Evolutionary conservation across 1,140 invertebrate species (phyloP).

Genomic region (Habropoda laboriosa): DNA sequence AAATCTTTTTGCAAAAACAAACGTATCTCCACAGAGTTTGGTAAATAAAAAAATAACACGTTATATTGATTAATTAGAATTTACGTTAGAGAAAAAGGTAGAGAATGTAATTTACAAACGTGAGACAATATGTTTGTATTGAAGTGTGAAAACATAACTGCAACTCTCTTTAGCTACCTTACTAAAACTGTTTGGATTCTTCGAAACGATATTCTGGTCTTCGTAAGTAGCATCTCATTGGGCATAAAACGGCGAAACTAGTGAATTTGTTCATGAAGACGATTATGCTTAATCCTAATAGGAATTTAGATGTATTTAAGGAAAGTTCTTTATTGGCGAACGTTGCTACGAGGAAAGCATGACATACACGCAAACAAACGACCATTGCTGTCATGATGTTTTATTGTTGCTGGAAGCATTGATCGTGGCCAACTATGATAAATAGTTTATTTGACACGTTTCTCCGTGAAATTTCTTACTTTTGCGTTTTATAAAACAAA

Average conservation of each 20-base stretch:
- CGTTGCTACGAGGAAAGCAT: conserved; percentile 55
- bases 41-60: neutral
- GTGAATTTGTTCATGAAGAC: conserved; percentile 68
- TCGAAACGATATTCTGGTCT: conserved; percentile 49
- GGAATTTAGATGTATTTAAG: conserved; percentile 31
- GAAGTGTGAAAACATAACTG: neutral
- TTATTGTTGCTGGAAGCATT: conserved; percentile 41
- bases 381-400: conserved; percentile 53
- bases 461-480: no score
- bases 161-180: conserved; percentile 56
- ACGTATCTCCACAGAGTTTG: neutral
- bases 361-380: conserved; percentile 61
- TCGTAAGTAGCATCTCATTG: conserved; percentile 75
- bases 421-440: conserved; percentile 17
- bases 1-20: neutral
- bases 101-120: neutral
- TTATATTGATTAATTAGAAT: no score
- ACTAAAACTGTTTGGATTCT: conserved; percentile 52
- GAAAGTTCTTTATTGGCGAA: conserved; percentile 35
- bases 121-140: neutral
- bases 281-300: conserved; percentile 33
- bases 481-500: no score
- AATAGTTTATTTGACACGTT: neutral
- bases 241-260: conserved; percentile 50
- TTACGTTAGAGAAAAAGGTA: neutral